Evolutionary conservation across 2,888 invertebrate genomes (phyloP).

Genomic region (Coleophora deauratella): DNA sequence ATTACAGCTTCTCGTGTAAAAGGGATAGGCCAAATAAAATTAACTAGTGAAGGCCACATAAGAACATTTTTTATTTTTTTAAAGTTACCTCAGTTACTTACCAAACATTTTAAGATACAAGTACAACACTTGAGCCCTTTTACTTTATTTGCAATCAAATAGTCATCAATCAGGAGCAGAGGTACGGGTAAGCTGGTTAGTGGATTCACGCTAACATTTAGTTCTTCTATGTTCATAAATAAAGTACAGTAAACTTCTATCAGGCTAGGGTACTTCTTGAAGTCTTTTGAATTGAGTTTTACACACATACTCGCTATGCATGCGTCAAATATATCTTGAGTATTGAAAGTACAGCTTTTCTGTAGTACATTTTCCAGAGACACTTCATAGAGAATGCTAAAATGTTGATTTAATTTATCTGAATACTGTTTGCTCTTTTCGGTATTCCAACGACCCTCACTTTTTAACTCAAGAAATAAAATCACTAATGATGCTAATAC

Average conservation of each 20-base stretch:
- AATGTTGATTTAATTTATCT: slow-evolving; percentile 31
- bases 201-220: slow-evolving; percentile 33
- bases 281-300: slow-evolving; percentile 39
- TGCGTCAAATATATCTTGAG: slow-evolving; percentile 46
- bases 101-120: slow-evolving; percentile 41
- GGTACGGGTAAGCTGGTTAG: slow-evolving; percentile 41
- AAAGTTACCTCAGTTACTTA: slow-evolving; percentile 32
- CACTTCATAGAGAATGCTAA: slow-evolving; percentile 31
- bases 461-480: slow-evolving; percentile 39
- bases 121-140: slow-evolving; percentile 47
- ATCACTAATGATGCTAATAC: slow-evolving; percentile 37
- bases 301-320: slow-evolving; percentile 40
- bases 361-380: slow-evolving; percentile 31
- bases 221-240: slow-evolving; percentile 42
- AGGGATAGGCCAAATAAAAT: too few species aligned
- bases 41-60: too few species aligned
- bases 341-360: slow-evolving; percentile 21
- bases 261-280: slow-evolving; percentile 49
- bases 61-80: too few species aligned
- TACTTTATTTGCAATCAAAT: slow-evolving; percentile 35
- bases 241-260: slow-evolving; percentile 41
- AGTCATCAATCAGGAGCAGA: slow-evolving; percentile 51
- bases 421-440: slow-evolving; percentile 28
- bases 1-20: too few species aligned
- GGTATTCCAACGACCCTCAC: slow-evolving; percentile 39